Percentiles rank a stretch among this genome's conserved stretches.
Conservation (phyloP, 1,140 invertebrate species). For the Chionoecetes opilio region DNA sequence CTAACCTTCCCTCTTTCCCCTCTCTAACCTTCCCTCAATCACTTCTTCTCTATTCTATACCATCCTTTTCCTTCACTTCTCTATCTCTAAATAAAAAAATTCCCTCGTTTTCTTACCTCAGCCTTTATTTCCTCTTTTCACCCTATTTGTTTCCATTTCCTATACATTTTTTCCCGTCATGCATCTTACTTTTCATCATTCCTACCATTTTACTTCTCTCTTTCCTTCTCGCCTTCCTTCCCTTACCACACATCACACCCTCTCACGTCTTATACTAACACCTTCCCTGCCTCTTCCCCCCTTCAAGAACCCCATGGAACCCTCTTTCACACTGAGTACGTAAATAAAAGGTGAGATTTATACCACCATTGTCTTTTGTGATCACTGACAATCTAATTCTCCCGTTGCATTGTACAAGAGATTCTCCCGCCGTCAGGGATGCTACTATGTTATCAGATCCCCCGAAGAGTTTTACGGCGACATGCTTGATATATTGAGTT, state of each 20-base stretch:
- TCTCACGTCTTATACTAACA: neutral
- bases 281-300: neutral
- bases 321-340: neutral
- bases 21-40: no score
- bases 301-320: neutral
- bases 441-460: neutral
- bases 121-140: neutral
- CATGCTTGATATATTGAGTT: conserved; percentile 29
- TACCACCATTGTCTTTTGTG: neutral
- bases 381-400: conserved; percentile 30
- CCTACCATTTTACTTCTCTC: neutral
- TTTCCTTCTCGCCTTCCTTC: neutral
- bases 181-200: neutral
- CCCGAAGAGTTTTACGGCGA: neutral
- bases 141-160: neutral
- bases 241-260: neutral
- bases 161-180: neutral
- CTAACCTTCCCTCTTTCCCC: neutral
- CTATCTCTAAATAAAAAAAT: no score
- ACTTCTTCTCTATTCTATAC: no score
- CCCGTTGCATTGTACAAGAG: neutral
- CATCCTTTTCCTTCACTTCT: neutral
- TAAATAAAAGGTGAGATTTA: conserved; percentile 22
- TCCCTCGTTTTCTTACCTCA: neutral
- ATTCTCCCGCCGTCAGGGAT: neutral